Evolutionary conservation across 2,113 vertebrate genomes (phyloP).

Genomic region (Solea senegalensis): DNA sequence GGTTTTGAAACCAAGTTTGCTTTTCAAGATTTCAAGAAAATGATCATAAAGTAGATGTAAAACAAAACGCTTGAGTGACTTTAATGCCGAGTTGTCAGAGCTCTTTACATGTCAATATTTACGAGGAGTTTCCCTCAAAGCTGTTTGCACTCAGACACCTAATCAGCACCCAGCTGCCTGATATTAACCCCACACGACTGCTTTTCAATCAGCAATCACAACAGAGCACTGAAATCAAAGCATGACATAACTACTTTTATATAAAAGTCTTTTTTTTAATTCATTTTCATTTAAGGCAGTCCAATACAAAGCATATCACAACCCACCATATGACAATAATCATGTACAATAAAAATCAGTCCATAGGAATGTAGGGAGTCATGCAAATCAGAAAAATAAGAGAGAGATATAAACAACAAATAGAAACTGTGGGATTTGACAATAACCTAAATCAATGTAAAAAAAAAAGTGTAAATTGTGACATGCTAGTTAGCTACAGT

Average conservation of each 20-base stretch:
- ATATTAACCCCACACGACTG: background rate
- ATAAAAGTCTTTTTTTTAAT: conserved; percentile 83
- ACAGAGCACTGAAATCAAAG: conserved; percentile 15
- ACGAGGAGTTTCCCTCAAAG: background rate
- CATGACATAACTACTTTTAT: conserved; percentile 49
- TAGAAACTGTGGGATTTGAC: conserved; percentile 33
- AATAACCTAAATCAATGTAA: conserved; percentile 3
- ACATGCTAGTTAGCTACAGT: conserved; percentile 78
- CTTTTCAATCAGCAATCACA: background rate
- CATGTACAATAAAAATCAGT: conserved; percentile 81
- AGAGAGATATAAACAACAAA: conserved; percentile 53
- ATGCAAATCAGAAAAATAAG: conserved; percentile 72
- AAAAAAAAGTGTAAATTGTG: conserved; percentile 64
- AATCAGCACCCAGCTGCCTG: conserved; percentile 4
- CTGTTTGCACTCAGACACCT: background rate
- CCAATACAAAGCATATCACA: conserved; percentile 87
- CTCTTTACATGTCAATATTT: background rate
- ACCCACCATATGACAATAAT: conserved; percentile 83
- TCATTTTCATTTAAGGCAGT: conserved; percentile 85
- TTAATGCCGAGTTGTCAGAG: too few relatives aligned
- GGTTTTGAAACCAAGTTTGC: too few relatives aligned
- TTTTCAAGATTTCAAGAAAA: too few relatives aligned
- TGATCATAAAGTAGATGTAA: too few relatives aligned
- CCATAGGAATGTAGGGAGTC: conserved; percentile 62
- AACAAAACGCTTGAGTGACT: too few relatives aligned